phyloP scores from a whole-genome alignment of 2,888 invertebrate species.

The Pristionchus entomophagus region DNA sequence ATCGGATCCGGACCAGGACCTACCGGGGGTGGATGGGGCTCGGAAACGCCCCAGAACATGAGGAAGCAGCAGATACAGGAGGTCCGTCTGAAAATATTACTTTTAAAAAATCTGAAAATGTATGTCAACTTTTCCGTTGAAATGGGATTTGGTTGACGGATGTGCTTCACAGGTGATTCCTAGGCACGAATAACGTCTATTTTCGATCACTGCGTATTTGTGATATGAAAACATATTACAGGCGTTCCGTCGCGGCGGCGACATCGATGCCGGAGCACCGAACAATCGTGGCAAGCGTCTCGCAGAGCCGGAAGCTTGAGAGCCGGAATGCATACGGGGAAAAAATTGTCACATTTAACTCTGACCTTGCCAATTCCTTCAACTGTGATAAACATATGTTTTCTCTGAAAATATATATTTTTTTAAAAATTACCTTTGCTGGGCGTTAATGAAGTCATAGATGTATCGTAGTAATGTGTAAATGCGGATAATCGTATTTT shows the following conservation, averaged over 20 bases:
- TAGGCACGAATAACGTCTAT: too few relatives aligned
- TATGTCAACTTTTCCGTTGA: background rate
- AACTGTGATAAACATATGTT: background rate
- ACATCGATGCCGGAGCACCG: background rate
- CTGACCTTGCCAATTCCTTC: background rate
- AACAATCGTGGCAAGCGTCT: background rate
- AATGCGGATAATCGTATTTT: too few relatives aligned
- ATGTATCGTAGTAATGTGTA: too few relatives aligned
- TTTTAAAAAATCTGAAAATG: background rate
- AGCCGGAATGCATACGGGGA: background rate
- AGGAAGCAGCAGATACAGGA: conserved; percentile 30
- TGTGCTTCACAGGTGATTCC: too few relatives aligned
- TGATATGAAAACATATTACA: background rate
- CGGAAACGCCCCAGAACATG: background rate
- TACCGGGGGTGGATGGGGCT: background rate
- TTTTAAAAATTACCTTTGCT: background rate
- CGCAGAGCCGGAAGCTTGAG: background rate
- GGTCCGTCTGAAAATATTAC: background rate
- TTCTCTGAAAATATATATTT: too few relatives aligned
- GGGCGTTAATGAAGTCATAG: background rate
- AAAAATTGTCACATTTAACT: background rate
- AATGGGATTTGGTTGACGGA: background rate
- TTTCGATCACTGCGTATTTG: too few relatives aligned
- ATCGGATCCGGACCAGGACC: background rate
- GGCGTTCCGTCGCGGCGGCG: conserved; percentile 6